Conservation (phyloP, 1,140 invertebrate genomes). For the Eciton burchellii region DNA sequence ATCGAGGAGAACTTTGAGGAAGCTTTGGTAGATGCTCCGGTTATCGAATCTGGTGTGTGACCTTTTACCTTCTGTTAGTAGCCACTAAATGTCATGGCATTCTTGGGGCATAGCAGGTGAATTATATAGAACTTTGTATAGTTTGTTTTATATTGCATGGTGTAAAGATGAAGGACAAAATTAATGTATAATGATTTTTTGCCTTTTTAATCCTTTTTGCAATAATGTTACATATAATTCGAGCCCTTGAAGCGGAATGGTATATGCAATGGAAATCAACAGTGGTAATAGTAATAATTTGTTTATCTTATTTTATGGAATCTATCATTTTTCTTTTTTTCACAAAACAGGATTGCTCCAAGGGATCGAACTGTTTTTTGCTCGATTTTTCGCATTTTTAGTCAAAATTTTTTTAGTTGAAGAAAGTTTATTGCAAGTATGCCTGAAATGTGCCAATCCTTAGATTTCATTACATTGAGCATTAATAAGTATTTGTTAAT, state of each 20-base stretch:
- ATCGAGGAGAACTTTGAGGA: slow-evolving; percentile 98
- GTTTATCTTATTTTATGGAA: background rate
- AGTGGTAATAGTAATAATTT: background rate
- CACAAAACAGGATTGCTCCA: slow-evolving; percentile 11
- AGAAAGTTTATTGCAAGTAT: slow-evolving; percentile 9
- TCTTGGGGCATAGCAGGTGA: slow-evolving; percentile 74
- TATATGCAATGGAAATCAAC: no score
- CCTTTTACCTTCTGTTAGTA: slow-evolving; percentile 80
- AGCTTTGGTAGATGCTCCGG: slow-evolving; percentile 90
- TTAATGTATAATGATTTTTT: slow-evolving; percentile 34
- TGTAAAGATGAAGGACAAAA: slow-evolving; percentile 63
- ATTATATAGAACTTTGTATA: slow-evolving; percentile 75
- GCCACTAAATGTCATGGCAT: slow-evolving; percentile 78
- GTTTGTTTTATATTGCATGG: slow-evolving; percentile 74
- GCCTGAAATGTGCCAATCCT: background rate
- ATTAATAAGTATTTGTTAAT: slow-evolving; percentile 45
- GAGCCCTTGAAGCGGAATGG: background rate
- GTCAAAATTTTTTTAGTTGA: slow-evolving; percentile 23
- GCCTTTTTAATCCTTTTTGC: slow-evolving; percentile 40
- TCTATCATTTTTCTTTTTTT: background rate
- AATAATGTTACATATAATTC: slow-evolving; percentile 14
- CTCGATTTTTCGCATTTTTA: background rate
- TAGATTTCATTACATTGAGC: background rate
- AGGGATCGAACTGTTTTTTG: slow-evolving; percentile 19
- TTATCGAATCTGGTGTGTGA: slow-evolving; percentile 85